Evolutionary conservation across 2,113 vertebrate species (phyloP).

Genomic region (Camelus bactrianus): DNA sequence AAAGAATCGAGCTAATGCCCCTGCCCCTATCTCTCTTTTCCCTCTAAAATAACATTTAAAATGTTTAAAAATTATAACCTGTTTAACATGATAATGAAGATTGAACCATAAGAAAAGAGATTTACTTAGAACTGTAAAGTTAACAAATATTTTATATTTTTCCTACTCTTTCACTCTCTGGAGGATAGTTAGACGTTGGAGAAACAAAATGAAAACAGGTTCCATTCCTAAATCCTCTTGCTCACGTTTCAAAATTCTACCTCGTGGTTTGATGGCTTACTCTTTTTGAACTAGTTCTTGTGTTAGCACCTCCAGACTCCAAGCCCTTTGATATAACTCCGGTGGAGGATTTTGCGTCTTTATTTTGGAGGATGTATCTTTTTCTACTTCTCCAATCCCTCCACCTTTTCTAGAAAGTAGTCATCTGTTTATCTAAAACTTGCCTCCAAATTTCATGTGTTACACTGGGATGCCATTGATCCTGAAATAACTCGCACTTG

Average conservation of each 20-base stretch:
- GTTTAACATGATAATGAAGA: background rate
- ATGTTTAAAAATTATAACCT: background rate
- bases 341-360: background rate
- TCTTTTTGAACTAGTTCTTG: background rate
- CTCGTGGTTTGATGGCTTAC: background rate
- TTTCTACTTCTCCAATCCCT: background rate
- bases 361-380: background rate
- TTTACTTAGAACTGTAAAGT: background rate
- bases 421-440: background rate
- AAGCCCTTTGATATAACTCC: background rate
- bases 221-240: background rate
- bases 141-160: background rate
- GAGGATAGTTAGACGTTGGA: background rate
- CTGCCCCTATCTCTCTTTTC: background rate
- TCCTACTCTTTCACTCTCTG: background rate
- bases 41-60: background rate
- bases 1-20: background rate
- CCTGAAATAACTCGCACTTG: background rate
- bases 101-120: background rate
- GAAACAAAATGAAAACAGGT: background rate
- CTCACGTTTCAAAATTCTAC: background rate
- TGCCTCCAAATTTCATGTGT: background rate
- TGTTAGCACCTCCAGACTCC: background rate
- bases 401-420: background rate
- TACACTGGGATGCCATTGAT: background rate